phyloP scores from a whole-genome alignment of 2,113 vertebrate genomes.

The Colinus virginianus region DNA sequence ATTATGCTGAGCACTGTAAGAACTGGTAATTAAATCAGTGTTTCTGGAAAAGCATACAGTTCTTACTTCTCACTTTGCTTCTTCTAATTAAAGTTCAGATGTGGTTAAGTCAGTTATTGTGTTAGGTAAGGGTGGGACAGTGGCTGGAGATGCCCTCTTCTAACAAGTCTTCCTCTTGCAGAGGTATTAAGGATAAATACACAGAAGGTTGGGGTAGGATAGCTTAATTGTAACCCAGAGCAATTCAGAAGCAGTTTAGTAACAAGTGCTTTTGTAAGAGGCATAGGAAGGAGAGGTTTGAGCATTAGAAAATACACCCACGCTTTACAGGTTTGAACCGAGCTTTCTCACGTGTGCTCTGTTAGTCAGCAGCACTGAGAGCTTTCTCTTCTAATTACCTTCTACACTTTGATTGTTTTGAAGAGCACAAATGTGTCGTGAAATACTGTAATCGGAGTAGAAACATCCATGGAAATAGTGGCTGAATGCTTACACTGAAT shows the following conservation, averaged over 20 bases:
- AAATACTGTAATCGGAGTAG: background rate
- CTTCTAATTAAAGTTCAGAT: no score
- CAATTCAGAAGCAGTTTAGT: slow-evolving; percentile 5
- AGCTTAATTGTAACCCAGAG: slow-evolving; percentile 18
- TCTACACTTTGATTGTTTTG: background rate
- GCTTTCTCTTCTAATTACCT: background rate
- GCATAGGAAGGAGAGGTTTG: background rate
- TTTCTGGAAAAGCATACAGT: background rate
- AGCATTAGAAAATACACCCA: slow-evolving; percentile 19
- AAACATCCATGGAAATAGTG: background rate
- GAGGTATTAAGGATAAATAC: background rate
- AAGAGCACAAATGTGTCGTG: background rate
- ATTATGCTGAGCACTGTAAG: background rate
- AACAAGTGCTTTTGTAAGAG: background rate
- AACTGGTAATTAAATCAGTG: background rate
- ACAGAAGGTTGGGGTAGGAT: background rate
- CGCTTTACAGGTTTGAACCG: background rate
- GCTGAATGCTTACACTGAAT: background rate
- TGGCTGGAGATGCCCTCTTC: background rate
- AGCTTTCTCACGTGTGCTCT: background rate
- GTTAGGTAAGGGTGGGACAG: background rate
- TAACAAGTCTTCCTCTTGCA: background rate
- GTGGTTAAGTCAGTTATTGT: background rate
- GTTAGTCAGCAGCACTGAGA: background rate
- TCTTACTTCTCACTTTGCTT: background rate